Evolutionary conservation across 2,888 invertebrate genomes (phyloP), one percentile per base, ranked within the genome.

Genomic region (Pristionchus entomophagus): DNA sequence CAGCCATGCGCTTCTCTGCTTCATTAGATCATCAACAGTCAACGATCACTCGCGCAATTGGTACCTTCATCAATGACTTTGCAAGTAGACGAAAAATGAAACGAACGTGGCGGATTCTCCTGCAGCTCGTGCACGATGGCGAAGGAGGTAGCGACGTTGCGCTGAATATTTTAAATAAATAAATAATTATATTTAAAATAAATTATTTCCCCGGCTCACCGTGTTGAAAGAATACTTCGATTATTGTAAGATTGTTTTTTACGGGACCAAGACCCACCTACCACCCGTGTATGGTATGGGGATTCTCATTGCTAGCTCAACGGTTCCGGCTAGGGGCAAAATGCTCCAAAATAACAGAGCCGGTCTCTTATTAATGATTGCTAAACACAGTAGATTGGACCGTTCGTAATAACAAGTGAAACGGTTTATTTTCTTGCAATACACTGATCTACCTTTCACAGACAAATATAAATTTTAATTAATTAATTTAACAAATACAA

Each of bases 61-160:
- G 14, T 10, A 56, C 17, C 8, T n/a, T 22, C n/a, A 56, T 8
- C 22, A 56, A 5, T 22, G 19, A 77, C 4, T 17, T 12, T n/a
- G 32, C 8, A 77, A 38, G 12, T 41, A 41, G 3, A 4, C 4
- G 22, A 45, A 41, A 14, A 69, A 26, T 32, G 8, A 80, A 80
- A 41, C 88, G 83, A 65, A 91, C 91, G 90, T 2, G 87, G 87
- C 19, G 73, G 56, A 14, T 62, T 59, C n/a, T 62, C 82, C 83
- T 90, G 90, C 17, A 91, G 86, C 32, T 88, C 81, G 69, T 89
- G 86, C 26, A 91, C 89, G 78, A 91, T 90, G 1, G 88, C 86
- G 73, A 91, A 91, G 10, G 89, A 89, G 26, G 89, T 88, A 17
- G 86, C 49, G 59, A 91, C 87, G 85, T 91, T 90, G 35, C 91